Base-by-base conservation (phyloP, 2,113 vertebrate species). In the Eudyptes chrysolophus region DNA sequence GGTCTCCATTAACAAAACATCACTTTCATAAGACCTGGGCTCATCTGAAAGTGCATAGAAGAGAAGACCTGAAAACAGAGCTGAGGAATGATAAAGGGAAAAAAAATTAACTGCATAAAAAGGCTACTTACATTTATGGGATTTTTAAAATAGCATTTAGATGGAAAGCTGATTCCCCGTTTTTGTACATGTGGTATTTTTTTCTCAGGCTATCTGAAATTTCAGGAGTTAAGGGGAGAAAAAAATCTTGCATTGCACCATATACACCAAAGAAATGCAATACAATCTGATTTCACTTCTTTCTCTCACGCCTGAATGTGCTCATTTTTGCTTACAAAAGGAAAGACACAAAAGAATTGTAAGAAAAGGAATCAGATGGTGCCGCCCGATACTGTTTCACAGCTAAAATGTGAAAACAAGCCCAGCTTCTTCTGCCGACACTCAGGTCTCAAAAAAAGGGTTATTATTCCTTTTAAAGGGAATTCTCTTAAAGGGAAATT, bases 281-380 rank as follows among this genome's bases (percentile, higher is more conserved):
- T 92, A 89, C 93, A 97, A 96, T 97, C 97, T 97, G 97, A 98
- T 97, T 97, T 97, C 72, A 64, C 84, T 94, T 79, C 94, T 97
- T 96, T 97, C 94, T 96, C 97, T 94, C 92, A 42, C 2, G 71
- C 94, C 90, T 97, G 94, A 97, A 97, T 94, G 90, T 97, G 88
- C 96, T 97, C 95, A 92, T 97, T 98, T 97, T 95, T 96, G 95
- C 95, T 97, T 97, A 98, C 97, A 97, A 98, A 96, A 97, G 93
- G 84, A 76, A 96, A 95, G 88, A 70, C 95, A 97, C 97, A 98
- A 97, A 98, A 96, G 97, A 91, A 96, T 84, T 84, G 87, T 85
- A 96, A 98, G 96, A 98, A 98, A 97, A 94, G 94, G 94, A 96
- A 97, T 97, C 97, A 97, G 97, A 97, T 97, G 95, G 95, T 96